Evolutionary conservation across 2,113 vertebrate species (phyloP), one percentile per base, ranked within the genome.

Genomic region (Panthera leo): DNA sequence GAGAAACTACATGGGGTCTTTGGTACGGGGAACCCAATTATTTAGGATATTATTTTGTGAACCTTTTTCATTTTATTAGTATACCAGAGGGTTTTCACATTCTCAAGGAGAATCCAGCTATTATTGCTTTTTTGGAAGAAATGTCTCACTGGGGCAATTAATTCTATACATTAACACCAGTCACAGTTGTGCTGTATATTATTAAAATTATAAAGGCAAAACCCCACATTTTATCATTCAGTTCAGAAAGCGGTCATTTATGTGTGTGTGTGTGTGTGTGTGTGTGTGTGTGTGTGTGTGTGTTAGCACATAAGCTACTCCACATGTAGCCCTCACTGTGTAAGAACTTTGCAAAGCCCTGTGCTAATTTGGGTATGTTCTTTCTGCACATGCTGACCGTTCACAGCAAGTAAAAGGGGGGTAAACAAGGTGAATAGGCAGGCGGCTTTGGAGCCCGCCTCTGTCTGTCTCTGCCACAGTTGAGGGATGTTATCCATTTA

Each of bases 81-180:
- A 91, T 98, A 98, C 98, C 98, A 98, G 97, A 99, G 98, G 98
- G 98, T 98, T 98, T 98, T 98, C 97, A 98, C 97, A 92, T 98
- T 98, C 63, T 1, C 48, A 5, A 97, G 97, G 97, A 98, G 98
- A 99, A 98, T 98, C 98, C 95, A 97, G 96, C 97, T 98, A 98
- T 98, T 99, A 98, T 98, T 99, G 98, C 98, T 98, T 98, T 98
- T 99, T 98, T 95, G 97, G 98, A 98, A 98, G 98, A 98, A 98
- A 97, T 16, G 97, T 98, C 99, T 99, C 98, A 82, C 97, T 0
- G 97, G 98, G 97, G 93, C 98, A 98, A 98, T 99, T 99, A 99
- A 98, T 98, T 99, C 98, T 98, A 97, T 98, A 91, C 98, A 98
- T 98, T 98, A 99, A 98, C 98, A 98, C 97, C 34, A 88, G 98